Evolutionary conservation across 1,140 invertebrate species (phyloP).

Genomic region (Calycopis cecrops): DNA sequence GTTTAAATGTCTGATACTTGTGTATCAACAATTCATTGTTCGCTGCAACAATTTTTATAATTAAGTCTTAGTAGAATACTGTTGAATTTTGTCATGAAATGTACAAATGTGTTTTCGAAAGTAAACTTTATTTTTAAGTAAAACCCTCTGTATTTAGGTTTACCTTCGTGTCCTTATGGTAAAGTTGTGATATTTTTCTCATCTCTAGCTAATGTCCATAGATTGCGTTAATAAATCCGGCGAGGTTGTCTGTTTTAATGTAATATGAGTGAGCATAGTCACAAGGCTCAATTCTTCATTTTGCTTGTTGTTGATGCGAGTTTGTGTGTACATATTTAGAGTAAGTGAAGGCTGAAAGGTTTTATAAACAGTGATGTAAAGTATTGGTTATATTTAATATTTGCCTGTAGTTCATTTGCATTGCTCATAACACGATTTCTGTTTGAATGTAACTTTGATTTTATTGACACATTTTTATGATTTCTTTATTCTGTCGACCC

Average conservation of each 20-base stretch:
- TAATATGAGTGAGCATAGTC: conserved; percentile 54
- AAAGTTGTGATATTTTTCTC: conserved; percentile 73
- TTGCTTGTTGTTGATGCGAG: conserved; percentile 58
- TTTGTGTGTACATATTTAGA: conserved; percentile 71
- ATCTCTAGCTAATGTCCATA: background rate
- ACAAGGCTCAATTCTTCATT: conserved; percentile 65
- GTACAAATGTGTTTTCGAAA: conserved; percentile 73
- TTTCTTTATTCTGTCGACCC: background rate
- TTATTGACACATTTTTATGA: background rate
- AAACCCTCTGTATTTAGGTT: conserved; percentile 67
- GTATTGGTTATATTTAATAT: conserved; percentile 31
- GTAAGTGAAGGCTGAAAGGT: conserved; percentile 65
- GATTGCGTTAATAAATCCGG: conserved; percentile 22
- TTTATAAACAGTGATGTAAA: conserved; percentile 55
- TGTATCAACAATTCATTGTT: conserved; percentile 52
- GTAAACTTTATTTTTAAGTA: conserved; percentile 68
- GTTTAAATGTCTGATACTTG: conserved; percentile 64
- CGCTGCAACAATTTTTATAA: conserved; percentile 44
- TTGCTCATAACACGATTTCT: conserved; percentile 2
- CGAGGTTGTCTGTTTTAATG: conserved; percentile 41
- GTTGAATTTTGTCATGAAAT: conserved; percentile 73
- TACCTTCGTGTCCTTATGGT: conserved; percentile 62
- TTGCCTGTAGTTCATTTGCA: conserved; percentile 12
- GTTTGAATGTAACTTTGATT: background rate
- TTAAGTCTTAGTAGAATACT: conserved; percentile 71